Evolutionary conservation across 2,113 vertebrate species (phyloP).

Genomic region (Cygnus buccinator): DNA sequence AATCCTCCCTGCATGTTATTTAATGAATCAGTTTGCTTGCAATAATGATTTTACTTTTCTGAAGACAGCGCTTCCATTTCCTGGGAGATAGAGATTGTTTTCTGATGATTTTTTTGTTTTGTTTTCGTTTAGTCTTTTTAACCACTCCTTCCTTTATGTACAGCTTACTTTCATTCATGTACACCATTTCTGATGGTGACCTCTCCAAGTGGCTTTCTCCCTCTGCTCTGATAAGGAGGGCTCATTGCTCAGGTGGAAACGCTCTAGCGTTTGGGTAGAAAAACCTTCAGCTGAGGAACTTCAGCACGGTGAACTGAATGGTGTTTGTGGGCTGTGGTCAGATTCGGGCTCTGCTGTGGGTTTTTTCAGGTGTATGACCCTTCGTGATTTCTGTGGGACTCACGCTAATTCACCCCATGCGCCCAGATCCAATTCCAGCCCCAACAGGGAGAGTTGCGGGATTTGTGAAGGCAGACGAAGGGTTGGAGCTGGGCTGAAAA

Average conservation of each 20-base stretch:
- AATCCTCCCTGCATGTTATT: constrained; percentile 36
- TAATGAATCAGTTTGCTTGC: constrained; percentile 50
- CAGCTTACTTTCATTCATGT: neutral
- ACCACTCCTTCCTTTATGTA: neutral
- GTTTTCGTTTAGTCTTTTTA: neutral
- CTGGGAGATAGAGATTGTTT: neutral
- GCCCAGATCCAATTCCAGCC: neutral
- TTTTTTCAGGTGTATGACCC: neutral
- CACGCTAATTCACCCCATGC: neutral
- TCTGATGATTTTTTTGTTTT: neutral
- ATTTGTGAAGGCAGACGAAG: neutral
- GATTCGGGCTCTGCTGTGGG: neutral
- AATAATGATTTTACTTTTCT: constrained; percentile 49
- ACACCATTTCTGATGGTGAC: neutral
- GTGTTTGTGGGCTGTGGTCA: neutral
- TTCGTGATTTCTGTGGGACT: neutral
- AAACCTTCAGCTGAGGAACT: neutral
- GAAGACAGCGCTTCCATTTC: neutral
- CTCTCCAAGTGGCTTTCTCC: neutral
- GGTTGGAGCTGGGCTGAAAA: neutral
- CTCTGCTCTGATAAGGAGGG: neutral
- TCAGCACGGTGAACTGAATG: neutral
- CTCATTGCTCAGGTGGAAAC: neutral
- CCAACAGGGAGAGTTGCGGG: neutral
- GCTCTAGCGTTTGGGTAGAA: fast-evolving